These are phyloP conservation scores for Pseudomyrmex sp. DNA, from an alignment of 1,140 invertebrate species.

Conservation along the genomic window DNA sequence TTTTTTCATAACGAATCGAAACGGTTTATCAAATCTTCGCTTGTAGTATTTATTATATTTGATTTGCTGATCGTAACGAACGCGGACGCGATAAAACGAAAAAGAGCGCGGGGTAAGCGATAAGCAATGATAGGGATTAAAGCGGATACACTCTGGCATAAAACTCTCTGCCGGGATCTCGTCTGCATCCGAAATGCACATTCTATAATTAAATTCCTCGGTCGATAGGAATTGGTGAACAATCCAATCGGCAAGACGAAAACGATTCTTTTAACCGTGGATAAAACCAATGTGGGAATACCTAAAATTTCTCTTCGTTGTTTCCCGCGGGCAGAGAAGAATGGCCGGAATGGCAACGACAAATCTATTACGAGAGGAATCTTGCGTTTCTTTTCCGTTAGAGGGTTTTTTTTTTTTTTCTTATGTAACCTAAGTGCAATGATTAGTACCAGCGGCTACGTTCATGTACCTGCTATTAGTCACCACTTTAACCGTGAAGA, in stretches of 20 bases:
- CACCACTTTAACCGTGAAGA: neutral
- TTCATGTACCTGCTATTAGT: neutral
- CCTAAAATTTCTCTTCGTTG: conserved; percentile 46
- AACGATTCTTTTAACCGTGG: conserved; percentile 39
- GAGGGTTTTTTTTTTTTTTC: too few relatives aligned
- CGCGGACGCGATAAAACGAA: neutral
- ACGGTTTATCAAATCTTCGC: conserved; percentile 10
- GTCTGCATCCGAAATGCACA: conserved; percentile 40
- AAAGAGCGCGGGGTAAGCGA: neutral
- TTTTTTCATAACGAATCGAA: neutral
- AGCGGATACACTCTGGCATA: conserved; percentile 29
- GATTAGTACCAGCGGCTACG: conserved; percentile 1
- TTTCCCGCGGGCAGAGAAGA: conserved; percentile 32
- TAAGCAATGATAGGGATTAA: conserved; percentile 53
- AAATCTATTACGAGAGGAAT: conserved; percentile 47
- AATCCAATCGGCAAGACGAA: conserved; percentile 39
- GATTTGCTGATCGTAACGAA: neutral
- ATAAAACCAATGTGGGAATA: conserved; percentile 49
- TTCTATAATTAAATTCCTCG: conserved; percentile 59
- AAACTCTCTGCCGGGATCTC: conserved; percentile 24
- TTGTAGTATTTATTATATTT: neutral
- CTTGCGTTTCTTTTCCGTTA: neutral
- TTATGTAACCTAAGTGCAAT: conserved; percentile 18
- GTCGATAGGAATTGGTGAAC: conserved; percentile 27
- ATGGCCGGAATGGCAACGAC: conserved; percentile 33